Conservation (phyloP, 2,797 vertebrate genomes). For the Heliangelus exortis region DNA sequence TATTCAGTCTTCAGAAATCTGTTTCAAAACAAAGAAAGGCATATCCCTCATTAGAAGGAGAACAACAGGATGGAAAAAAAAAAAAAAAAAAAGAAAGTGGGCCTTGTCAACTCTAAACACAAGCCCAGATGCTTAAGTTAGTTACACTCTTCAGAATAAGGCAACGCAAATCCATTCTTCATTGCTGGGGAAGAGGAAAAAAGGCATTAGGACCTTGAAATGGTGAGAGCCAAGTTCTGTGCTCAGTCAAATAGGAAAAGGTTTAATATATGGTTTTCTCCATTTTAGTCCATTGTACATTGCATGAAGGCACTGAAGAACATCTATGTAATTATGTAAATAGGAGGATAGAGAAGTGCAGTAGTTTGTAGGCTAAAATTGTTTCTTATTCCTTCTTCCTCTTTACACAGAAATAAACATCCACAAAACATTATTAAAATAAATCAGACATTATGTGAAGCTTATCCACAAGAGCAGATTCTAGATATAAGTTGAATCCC, state of each 20-base stretch:
- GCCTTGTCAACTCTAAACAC: neutral
- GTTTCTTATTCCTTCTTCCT: neutral
- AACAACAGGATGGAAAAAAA: constrained; percentile 22
- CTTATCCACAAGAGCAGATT: constrained; percentile 36
- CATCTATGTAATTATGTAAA: constrained; percentile 63
- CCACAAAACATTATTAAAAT: constrained; percentile 18
- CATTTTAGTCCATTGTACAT: constrained; percentile 46
- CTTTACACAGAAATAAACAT: constrained; percentile 23
- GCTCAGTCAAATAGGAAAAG: constrained; percentile 42
- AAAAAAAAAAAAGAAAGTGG: neutral
- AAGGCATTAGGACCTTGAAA: constrained; percentile 57
- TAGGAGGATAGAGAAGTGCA: neutral
- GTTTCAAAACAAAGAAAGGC: constrained; percentile 36
- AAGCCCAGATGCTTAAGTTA: constrained; percentile 55
- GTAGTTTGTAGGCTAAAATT: neutral
- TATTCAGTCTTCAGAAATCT: constrained; percentile 49
- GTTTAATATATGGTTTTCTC: constrained; percentile 59
- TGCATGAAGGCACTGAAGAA: constrained; percentile 44
- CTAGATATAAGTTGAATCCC: constrained; percentile 25
- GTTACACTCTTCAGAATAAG: constrained; percentile 62
- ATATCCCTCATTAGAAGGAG: constrained; percentile 53
- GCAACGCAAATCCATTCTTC: constrained; percentile 52
- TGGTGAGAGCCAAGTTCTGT: constrained; percentile 34
- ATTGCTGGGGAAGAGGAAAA: constrained; percentile 48
- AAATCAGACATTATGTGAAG: constrained; percentile 54